Evolutionary conservation across 2,113 vertebrate genomes (phyloP).

Genomic region (Zosterops japonicus): DNA sequence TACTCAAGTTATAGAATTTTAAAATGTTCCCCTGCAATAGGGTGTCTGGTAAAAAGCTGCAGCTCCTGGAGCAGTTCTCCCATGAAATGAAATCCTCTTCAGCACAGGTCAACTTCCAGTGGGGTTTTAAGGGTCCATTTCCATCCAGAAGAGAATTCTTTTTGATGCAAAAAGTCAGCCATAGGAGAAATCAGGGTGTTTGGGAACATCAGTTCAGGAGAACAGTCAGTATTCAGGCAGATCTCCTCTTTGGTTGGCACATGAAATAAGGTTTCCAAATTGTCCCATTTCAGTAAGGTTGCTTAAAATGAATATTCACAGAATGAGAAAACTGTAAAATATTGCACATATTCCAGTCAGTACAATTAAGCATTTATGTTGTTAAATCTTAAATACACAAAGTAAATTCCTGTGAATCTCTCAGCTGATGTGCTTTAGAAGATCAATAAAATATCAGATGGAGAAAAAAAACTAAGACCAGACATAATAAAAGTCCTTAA

Average conservation of each 20-base stretch:
- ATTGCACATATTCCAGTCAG: conserved; percentile 65
- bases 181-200: conserved; percentile 26
- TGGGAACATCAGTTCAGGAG: conserved; percentile 24
- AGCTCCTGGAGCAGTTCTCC: background rate
- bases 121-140: background rate
- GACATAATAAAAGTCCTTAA: background rate
- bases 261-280: conserved; percentile 71
- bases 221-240: conserved; percentile 38
- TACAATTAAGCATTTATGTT: conserved; percentile 46
- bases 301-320: conserved; percentile 82
- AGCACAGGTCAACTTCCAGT: background rate
- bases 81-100: background rate
- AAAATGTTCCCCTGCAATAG: conserved; percentile 61
- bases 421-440: conserved; percentile 3
- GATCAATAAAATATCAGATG: background rate
- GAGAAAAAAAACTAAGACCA: background rate
- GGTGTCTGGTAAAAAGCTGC: background rate
- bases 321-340: conserved; percentile 77
- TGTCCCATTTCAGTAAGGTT: conserved; percentile 78
- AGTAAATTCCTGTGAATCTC: conserved; percentile 35
- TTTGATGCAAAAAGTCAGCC: conserved; percentile 37
- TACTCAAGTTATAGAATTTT: conserved; percentile 46
- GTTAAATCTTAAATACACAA: conserved; percentile 56
- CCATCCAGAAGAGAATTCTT: conserved; percentile 18
- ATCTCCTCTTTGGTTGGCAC: conserved; percentile 61